phyloP scores from a whole-genome alignment of 2,888 invertebrate genomes.

The Trichogramma evanescens region DNA sequence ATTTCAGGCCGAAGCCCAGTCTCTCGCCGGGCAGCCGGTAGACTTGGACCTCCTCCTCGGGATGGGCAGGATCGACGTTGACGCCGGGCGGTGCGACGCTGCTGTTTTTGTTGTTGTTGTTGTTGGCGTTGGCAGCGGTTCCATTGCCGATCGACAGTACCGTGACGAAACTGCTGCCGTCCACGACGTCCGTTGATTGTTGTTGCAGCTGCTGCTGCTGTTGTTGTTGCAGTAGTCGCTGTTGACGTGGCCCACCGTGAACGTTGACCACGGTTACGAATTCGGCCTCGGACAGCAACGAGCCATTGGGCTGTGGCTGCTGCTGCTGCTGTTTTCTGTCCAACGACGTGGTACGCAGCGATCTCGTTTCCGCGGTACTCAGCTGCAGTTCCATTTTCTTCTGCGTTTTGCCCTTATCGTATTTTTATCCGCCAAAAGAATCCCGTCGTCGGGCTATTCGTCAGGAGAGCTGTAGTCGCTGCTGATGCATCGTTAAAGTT shows the following conservation, averaged over 20 bases:
- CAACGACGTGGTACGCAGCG: too few relatives aligned
- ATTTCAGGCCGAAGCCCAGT: constrained; percentile 83
- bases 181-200: too few relatives aligned
- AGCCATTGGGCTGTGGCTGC: too few relatives aligned
- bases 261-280: constrained; percentile 60
- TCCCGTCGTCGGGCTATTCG: too few relatives aligned
- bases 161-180: constrained; percentile 51
- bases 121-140: constrained; percentile 14
- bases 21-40: constrained; percentile 83
- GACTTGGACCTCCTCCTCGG: constrained; percentile 69
- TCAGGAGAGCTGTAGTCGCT: too few relatives aligned
- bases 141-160: constrained; percentile 56
- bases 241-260: constrained; percentile 34
- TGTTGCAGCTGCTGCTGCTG: too few relatives aligned
- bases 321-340: too few relatives aligned
- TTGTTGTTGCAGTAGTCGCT: background rate
- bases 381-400: too few relatives aligned
- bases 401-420: too few relatives aligned
- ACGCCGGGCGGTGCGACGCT: constrained; percentile 15
- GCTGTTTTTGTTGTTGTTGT: constrained; percentile 11
- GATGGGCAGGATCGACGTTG: constrained; percentile 40
- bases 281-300: constrained; percentile 24
- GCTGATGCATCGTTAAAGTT: too few relatives aligned
- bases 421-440: too few relatives aligned
- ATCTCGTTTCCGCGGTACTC: too few relatives aligned